Conservation (phyloP, 2,113 vertebrate genomes). For the Furnarius figulus region DNA sequence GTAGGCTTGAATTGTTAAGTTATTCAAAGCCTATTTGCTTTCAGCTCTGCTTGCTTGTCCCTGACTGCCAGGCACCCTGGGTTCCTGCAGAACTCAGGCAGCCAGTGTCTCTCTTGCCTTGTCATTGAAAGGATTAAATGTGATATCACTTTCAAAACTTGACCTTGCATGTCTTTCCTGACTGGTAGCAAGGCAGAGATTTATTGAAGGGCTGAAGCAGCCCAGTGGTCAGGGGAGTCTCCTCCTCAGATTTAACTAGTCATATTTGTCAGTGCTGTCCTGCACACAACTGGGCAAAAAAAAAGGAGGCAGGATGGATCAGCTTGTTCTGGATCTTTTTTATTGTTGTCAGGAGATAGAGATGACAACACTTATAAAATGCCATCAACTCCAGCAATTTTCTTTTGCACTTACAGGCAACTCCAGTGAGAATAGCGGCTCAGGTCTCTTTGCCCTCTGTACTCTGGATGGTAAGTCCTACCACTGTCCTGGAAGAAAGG, state of each 20-base stretch:
- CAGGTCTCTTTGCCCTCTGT: slow-evolving; percentile 94
- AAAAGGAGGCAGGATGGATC: neutral
- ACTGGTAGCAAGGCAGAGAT: neutral
- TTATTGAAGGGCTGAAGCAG: neutral
- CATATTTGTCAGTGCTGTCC: neutral
- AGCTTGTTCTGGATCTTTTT: neutral
- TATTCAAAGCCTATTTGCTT: neutral
- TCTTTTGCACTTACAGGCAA: slow-evolving; percentile 50
- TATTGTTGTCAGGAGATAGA: neutral
- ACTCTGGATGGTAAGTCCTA: slow-evolving; percentile 91
- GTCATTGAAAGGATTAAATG: neutral
- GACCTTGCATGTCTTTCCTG: neutral
- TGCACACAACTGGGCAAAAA: neutral
- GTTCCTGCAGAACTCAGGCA: neutral
- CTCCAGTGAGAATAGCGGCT: slow-evolving; percentile 36
- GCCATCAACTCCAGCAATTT: neutral
- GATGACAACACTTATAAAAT: neutral
- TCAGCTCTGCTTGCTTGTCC: neutral
- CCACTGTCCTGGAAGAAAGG: neutral
- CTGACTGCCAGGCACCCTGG: neutral
- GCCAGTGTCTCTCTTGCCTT: fast-evolving
- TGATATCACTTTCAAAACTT: neutral
- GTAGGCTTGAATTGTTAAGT: neutral
- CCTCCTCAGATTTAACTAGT: neutral
- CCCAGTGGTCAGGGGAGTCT: neutral